Base-by-base conservation (phyloP, 2,797 vertebrate genomes). In the Sebastiscus albofasciatus region DNA sequence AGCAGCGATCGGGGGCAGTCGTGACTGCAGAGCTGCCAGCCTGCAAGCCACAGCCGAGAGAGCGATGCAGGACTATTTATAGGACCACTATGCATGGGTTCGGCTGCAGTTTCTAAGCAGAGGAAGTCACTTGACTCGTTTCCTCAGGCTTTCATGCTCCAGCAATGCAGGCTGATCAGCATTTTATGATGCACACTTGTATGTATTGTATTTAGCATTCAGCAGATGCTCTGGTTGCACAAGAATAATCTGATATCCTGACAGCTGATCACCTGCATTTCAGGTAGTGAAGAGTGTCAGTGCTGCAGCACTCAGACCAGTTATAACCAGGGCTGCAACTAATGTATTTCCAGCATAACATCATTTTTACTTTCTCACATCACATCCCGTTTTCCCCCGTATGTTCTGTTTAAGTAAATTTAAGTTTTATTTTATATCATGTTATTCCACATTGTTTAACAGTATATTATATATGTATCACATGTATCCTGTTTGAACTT, bases 11-110 rank as follows among this genome's bases (percentile, higher is more conserved):
- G 46, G 81, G 83, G 87, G 78, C 87, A 72, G 85, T 93, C 88
- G 90, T 93, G 93, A 94, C 92, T 94, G 92, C 92, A 72, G 91
- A 84, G 87, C 89, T 78, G 82, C 86, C 75, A 85, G 87, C 84
- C 88, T 90, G 83, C 80, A 55, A 83, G 83, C 75, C 79, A 69
- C 76, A 76, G 84, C 46, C 52, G 75, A 72, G 80, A 75, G 84
- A 83, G 69, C 67, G 56, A 83, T 87, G 87, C 79, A 70, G 67
- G 79, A 83, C 90, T 93, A 93, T 94, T 92, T 89, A 85, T 94
- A 94, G 93, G 86, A 75, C 61, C 4, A 1, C 33, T 65, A 18
- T 79, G 86, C 78, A 87, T 72, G 88, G 75, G 52, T 49, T 42
- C 72, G 60, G 70, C 82, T 84, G 87, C 88, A 75, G 89, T 89